phyloP scores from a whole-genome alignment of 2,888 invertebrate species.

The Amblyjoppa proteus region DNA sequence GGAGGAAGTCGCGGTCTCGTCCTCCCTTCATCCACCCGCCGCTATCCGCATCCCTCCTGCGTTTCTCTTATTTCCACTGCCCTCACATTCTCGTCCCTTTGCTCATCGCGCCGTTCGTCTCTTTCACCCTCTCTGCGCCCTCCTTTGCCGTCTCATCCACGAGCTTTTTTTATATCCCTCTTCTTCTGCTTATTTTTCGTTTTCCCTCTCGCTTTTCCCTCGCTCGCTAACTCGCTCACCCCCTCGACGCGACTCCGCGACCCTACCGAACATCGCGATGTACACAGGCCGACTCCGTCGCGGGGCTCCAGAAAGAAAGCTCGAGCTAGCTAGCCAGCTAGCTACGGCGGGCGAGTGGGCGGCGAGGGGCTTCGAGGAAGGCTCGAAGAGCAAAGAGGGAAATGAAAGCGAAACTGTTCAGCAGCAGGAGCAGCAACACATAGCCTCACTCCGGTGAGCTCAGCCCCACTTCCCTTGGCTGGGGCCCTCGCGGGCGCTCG shows the following conservation, averaged over 20 bases:
- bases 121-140: constrained; percentile 46
- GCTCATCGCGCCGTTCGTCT: constrained; percentile 18
- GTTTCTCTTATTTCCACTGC: constrained; percentile 49
- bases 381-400: constrained; percentile 78
- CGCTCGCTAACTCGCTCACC: constrained; percentile 59
- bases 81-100: constrained; percentile 47
- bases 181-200: constrained; percentile 44
- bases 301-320: constrained; percentile 45
- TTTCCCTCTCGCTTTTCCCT: constrained; percentile 57
- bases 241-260: constrained; percentile 39
- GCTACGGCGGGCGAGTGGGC: constrained; percentile 37
- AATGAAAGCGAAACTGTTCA: constrained; percentile 84
- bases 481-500: constrained; percentile 65
- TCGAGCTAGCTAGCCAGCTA: constrained; percentile 36
- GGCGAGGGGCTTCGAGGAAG: constrained; percentile 59
- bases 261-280: constrained; percentile 59
- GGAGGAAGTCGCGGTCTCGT: constrained; percentile 53
- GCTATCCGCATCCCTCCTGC: constrained; percentile 56
- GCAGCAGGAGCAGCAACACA: constrained; percentile 77
- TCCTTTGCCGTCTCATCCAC: constrained; percentile 65
- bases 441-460: constrained; percentile 75
- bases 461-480: constrained; percentile 72
- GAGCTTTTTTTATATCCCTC: constrained; percentile 56
- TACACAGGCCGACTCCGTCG: constrained; percentile 26
- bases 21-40: constrained; percentile 42